Conservation (phyloP, 2,888 invertebrate genomes). For the Cetonia aurata region DNA sequence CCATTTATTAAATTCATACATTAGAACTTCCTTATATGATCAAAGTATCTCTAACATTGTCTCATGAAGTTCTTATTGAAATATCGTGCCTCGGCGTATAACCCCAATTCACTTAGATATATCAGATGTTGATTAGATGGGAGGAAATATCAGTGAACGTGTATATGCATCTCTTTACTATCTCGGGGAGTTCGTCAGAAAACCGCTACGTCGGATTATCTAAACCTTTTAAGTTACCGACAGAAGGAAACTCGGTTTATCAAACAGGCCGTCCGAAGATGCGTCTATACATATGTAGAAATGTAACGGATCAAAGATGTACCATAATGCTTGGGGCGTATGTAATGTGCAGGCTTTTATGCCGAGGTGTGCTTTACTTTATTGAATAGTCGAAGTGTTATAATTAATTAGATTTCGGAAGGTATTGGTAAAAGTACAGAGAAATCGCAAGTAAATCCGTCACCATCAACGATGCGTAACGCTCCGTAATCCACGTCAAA, state of each 20-base stretch:
- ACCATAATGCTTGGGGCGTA: no score
- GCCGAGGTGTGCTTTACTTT: no score
- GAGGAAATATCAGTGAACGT: background rate
- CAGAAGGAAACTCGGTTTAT: no score
- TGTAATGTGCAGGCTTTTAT: no score
- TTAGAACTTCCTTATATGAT: slow-evolving; percentile 10
- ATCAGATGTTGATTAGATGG: slow-evolving; percentile 33
- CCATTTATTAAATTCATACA: slow-evolving; percentile 19
- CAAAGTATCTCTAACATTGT: background rate
- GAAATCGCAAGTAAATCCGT: slow-evolving; percentile 51
- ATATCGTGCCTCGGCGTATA: slow-evolving; percentile 20
- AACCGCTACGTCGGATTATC: background rate
- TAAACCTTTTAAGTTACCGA: background rate
- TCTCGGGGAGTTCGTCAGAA: slow-evolving; percentile 9
- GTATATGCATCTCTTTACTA: background rate
- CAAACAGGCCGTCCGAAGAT: no score
- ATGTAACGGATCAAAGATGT: no score
- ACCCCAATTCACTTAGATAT: slow-evolving; percentile 1
- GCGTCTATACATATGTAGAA: no score
- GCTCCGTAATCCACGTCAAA: slow-evolving; percentile 59
- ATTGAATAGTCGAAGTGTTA: no score
- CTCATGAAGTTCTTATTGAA: slow-evolving; percentile 1
- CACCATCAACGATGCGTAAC: slow-evolving; percentile 45
- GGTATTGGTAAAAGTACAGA: no score
- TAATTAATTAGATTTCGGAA: no score